Evolutionary conservation across 2,113 vertebrate species (phyloP).

Genomic region (Phyllopteryx taeniolatus): DNA sequence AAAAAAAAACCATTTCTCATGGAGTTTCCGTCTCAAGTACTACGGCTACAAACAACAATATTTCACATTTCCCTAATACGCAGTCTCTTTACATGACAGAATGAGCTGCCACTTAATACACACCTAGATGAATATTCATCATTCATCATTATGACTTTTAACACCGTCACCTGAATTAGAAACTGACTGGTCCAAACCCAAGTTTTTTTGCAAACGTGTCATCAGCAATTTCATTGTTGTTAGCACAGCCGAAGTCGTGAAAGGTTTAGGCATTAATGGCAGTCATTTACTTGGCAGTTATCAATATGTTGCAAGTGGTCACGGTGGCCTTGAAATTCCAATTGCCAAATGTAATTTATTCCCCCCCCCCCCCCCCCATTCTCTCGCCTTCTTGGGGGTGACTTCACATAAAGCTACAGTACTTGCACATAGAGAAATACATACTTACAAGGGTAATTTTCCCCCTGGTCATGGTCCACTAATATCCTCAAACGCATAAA

Average conservation of each 20-base stretch:
- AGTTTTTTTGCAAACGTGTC: not conserved
- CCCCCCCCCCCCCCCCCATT: not conserved
- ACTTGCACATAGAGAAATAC: conserved; percentile 35
- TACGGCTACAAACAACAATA: no score
- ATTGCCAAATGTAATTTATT: conserved; percentile 31
- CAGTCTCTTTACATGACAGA: no score
- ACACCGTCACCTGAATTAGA: not conserved
- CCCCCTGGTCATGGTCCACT: conserved; percentile 38
- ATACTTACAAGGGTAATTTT: conserved; percentile 54
- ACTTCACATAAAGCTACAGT: conserved; percentile 5
- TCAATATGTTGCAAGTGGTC: not conserved
- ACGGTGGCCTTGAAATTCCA: conserved; percentile 4
- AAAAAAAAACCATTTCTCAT: no score
- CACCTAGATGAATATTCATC: no score
- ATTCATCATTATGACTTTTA: no score
- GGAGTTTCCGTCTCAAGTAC: no score
- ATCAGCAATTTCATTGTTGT: not conserved
- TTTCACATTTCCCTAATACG: no score
- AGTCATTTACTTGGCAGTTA: not conserved
- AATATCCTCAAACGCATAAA: conserved; percentile 55
- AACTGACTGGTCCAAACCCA: not conserved
- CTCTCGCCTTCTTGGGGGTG: conserved; percentile 8
- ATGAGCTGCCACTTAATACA: no score
- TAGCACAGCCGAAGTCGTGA: not conserved
- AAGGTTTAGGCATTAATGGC: not conserved